These are phyloP conservation scores for Colossoma macropomum DNA, from an alignment of 2,113 vertebrate genomes.

Conservation along the genomic window DNA sequence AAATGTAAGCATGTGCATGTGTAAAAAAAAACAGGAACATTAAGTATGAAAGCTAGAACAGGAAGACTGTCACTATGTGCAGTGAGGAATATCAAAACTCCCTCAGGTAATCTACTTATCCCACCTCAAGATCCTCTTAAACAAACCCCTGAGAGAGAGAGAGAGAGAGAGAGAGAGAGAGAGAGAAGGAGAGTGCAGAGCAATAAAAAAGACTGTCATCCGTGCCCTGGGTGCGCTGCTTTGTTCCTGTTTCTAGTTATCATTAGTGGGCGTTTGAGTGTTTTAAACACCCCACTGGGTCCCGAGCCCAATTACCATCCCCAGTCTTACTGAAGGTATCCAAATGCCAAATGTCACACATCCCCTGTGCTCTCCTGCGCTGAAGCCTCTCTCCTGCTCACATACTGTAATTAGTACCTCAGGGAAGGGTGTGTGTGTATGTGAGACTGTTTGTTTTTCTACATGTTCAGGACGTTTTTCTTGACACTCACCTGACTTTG, in stretches of 20 bases:
- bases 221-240: slow-evolving; percentile 39
- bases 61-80: slow-evolving; percentile 64
- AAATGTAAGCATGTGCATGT: not conserved
- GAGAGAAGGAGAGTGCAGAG: slow-evolving; percentile 26
- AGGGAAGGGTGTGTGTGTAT: slow-evolving; percentile 73
- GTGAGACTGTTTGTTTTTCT: not conserved
- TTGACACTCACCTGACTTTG: not conserved
- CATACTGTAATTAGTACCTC: slow-evolving; percentile 81
- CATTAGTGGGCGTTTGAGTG: slow-evolving; percentile 73
- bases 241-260: slow-evolving; percentile 68
- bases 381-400: slow-evolving; percentile 59
- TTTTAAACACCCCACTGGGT: slow-evolving; percentile 66
- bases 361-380: slow-evolving; percentile 67
- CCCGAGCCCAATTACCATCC: slow-evolving; percentile 76
- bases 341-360: slow-evolving; percentile 75
- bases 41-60: slow-evolving; percentile 64
- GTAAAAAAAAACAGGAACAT: not conserved
- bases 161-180: slow-evolving; percentile 4
- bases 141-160: slow-evolving; percentile 63
- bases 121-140: slow-evolving; percentile 68
- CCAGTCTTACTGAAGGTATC: slow-evolving; percentile 72
- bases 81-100: slow-evolving; percentile 70
- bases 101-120: slow-evolving; percentile 72
- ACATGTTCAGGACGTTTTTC: not conserved
- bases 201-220: slow-evolving; percentile 51